Evolutionary conservation across 1,140 invertebrate species (phyloP), one percentile per base, ranked within the genome.

Genomic region (Drosophila oshimai): DNA sequence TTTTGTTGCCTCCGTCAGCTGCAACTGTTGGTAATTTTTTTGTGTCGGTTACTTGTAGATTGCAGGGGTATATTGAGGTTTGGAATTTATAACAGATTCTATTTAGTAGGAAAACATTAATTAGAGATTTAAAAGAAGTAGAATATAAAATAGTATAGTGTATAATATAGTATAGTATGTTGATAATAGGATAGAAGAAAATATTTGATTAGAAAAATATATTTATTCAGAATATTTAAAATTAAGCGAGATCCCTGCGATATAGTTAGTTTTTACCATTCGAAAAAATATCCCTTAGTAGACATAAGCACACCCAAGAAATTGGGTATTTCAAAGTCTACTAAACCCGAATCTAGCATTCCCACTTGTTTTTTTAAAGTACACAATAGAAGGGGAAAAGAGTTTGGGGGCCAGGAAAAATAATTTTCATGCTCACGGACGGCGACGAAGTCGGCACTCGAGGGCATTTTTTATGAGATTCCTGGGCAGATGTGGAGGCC

Each of bases 381-480:
- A 39, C 47, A 46, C 33, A 44, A 42, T 31, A 39, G 18, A 12
- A 4, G 17, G 20, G 4, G n/a, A 7, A n/a, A 18, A 18, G 7
- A 6, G 17, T 46, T 34, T 41, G 17, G 37, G 34, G 39, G 36
- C 41, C 67, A 39, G 33, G 22, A 31, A 53, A 86, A 87, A 84
- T 87, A 73, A 86, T 86, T 86, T 75, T 86, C 80, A 76, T 86
- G 75, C 80, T 80, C 75, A 87, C 67, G 74, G 70, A 73, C 65
- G 54, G 49, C 60, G 46, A 65, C 58, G 58, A 65, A 20, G 62
- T 24, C 51, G 72, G 53, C 81, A 87, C 81, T 86, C 73, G 80
- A 76, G 80, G 80, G 76, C 81, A 88, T 77, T 83, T 69, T 87
- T 87, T 81, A 86, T 76, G 77, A 87, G 72, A 74, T 77, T 76